These are phyloP conservation scores for Xestia c-nigrum DNA, from an alignment of 2,888 invertebrate species.

Conservation along the genomic window DNA sequence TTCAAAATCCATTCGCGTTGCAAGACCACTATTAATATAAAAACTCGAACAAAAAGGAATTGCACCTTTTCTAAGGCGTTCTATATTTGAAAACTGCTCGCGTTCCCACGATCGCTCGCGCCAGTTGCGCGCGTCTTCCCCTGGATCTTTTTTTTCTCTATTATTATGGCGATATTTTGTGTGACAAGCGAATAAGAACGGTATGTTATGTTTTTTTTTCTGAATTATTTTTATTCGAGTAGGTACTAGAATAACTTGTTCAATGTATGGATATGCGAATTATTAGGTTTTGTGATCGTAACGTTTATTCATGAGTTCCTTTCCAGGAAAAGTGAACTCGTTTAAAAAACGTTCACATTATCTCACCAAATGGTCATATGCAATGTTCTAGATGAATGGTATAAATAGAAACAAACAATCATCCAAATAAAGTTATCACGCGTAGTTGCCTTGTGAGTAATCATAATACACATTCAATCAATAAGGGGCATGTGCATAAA, in stretches of 20 bases:
- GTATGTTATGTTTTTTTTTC: slow-evolving; percentile 69
- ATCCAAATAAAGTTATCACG: slow-evolving; percentile 79
- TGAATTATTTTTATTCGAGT: slow-evolving; percentile 47
- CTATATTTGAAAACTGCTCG: slow-evolving; percentile 88
- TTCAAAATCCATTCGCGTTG: slow-evolving; percentile 81
- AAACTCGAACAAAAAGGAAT: slow-evolving; percentile 85
- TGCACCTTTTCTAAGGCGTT: slow-evolving; percentile 90
- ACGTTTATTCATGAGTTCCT: neutral
- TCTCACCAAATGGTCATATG: neutral
- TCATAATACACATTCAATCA: slow-evolving; percentile 84
- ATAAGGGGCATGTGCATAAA: slow-evolving; percentile 82
- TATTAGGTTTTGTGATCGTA: neutral
- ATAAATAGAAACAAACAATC: slow-evolving; percentile 75
- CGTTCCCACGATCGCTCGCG: slow-evolving; percentile 90
- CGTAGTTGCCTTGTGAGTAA: slow-evolving; percentile 80
- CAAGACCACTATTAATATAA: slow-evolving; percentile 83
- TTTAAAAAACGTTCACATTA: neutral
- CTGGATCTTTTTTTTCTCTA: slow-evolving; percentile 81
- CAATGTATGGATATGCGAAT: neutral
- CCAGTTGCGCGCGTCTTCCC: slow-evolving; percentile 88
- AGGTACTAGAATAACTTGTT: slow-evolving; percentile 11
- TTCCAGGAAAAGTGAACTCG: neutral
- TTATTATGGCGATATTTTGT: slow-evolving; percentile 81
- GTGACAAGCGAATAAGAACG: slow-evolving; percentile 79
- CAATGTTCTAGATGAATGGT: slow-evolving; percentile 23